Percentiles rank a stretch among this genome's conserved stretches.
phyloP scores from a whole-genome alignment of 35 echinoderm and acorn worm genomes.

The Chiridota heheva region DNA sequence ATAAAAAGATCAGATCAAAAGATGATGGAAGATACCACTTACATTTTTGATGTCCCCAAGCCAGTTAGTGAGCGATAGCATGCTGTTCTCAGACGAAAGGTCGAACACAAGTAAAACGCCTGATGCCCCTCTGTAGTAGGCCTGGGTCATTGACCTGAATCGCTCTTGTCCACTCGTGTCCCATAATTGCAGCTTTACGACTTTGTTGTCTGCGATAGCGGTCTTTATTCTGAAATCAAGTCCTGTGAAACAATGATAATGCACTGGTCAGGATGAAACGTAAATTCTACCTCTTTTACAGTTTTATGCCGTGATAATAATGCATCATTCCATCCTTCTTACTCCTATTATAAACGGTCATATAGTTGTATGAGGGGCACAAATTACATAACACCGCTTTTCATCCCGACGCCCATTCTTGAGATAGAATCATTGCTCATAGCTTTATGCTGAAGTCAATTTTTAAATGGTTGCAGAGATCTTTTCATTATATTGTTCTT shows the following conservation, averaged over 20 bases:
- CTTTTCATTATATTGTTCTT: no score
- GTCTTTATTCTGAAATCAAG: conserved; percentile 86
- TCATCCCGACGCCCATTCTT: no score
- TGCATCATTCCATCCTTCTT: background rate
- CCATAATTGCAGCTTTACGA: conserved; percentile 73
- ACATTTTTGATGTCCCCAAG: conserved; percentile 76
- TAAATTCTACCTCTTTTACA: no score
- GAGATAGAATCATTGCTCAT: no score
- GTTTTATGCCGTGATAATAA: background rate
- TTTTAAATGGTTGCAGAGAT: no score
- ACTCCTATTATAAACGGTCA: no score
- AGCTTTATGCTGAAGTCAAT: no score
- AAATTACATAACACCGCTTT: no score
- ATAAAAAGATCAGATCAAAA: background rate
- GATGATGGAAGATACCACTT: background rate
- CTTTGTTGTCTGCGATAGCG: conserved; percentile 28
- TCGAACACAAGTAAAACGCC: conserved; percentile 74
- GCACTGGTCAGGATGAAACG: no score
- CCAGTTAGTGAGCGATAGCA: conserved; percentile 63
- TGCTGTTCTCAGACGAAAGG: conserved; percentile 66
- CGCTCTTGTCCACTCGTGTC: conserved; percentile 84
- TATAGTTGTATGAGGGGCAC: no score
- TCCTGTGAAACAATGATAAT: conserved; percentile 22
- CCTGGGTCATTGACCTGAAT: conserved; percentile 90
- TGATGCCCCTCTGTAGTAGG: conserved; percentile 75